A percentile compares a stretch with the other conserved stretches of the same genome.
Evolutionary conservation across 2,888 invertebrate species (phyloP).

Genomic region (Drosophila mercatorum): DNA sequence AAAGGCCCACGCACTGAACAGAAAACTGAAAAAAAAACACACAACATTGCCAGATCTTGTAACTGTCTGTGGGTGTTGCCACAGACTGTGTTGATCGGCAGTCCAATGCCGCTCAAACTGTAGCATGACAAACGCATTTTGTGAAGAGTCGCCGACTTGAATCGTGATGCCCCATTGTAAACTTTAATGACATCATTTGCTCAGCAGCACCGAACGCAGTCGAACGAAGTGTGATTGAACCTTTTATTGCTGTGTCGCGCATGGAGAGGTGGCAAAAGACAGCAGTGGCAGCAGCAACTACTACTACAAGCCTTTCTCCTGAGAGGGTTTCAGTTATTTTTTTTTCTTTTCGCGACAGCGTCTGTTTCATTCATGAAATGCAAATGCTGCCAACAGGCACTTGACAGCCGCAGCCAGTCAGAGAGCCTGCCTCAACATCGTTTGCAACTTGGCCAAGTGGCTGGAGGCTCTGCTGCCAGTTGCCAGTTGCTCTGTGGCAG

Average conservation of each 20-base stretch:
- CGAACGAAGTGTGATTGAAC: constrained; percentile 72
- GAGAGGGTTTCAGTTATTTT: constrained; percentile 3
- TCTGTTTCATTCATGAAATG: constrained; percentile 74
- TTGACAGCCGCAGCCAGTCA: constrained; percentile 65
- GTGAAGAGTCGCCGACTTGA: constrained; percentile 26
- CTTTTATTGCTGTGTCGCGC: constrained; percentile 59
- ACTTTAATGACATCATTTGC: constrained; percentile 73
- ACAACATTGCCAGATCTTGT: constrained; percentile 27
- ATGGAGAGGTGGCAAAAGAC: constrained; percentile 42
- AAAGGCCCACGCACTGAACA: constrained; percentile 57
- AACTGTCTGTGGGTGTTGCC: constrained; percentile 54
- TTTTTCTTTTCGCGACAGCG: constrained; percentile 21
- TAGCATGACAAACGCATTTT: constrained; percentile 71
- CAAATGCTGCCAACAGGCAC: constrained; percentile 63
- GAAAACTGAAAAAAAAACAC: background rate
- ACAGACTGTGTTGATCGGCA: constrained; percentile 3
- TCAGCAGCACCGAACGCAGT: constrained; percentile 23
- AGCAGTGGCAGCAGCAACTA: constrained; percentile 3
- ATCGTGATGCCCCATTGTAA: constrained; percentile 63
- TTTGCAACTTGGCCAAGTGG: constrained; percentile 62
- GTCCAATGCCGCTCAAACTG: constrained; percentile 61
- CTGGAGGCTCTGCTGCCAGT: constrained; percentile 51
- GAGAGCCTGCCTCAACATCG: constrained; percentile 26
- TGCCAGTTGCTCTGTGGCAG: constrained; percentile 9
- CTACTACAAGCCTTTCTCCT: constrained; percentile 59